Evolutionary conservation across 2,888 invertebrate species (phyloP).

Genomic region (Aphidius colemani): DNA sequence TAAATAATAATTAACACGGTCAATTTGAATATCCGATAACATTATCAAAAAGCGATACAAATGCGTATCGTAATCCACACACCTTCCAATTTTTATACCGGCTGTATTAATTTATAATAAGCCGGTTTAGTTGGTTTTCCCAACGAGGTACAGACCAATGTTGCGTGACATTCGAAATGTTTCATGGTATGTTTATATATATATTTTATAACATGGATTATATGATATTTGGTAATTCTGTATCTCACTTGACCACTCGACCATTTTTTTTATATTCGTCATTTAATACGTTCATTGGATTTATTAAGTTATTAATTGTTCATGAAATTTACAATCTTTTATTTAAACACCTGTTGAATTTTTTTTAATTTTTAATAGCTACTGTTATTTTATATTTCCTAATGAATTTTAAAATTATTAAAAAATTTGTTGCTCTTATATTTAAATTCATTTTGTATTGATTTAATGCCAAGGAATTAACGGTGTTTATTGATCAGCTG

Average conservation of each 20-base stretch:
- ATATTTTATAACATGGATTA: neutral
- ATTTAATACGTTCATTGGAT: neutral
- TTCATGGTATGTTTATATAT: no score
- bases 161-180: no score
- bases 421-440: no score
- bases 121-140: slow-evolving; percentile 44
- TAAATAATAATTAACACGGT: slow-evolving; percentile 10
- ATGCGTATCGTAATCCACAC: slow-evolving; percentile 47
- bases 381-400: no score
- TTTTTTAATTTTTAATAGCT: no score
- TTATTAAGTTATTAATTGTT: neutral
- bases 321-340: neutral
- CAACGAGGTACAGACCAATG: neutral
- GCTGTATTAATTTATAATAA: slow-evolving; percentile 59
- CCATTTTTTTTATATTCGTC: neutral
- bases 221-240: slow-evolving; percentile 2
- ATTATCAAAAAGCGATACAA: slow-evolving; percentile 58
- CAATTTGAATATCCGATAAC: slow-evolving; percentile 34
- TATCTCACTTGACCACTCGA: slow-evolving; percentile 18
- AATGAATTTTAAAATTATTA: no score
- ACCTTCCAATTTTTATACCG: slow-evolving; percentile 56
- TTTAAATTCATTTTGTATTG: slow-evolving; percentile 41
- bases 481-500: slow-evolving; percentile 51
- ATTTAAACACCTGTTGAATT: no score
- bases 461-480: slow-evolving; percentile 51